Conservation (phyloP, 2,888 invertebrate species). For the Lochmaea capreae region DNA sequence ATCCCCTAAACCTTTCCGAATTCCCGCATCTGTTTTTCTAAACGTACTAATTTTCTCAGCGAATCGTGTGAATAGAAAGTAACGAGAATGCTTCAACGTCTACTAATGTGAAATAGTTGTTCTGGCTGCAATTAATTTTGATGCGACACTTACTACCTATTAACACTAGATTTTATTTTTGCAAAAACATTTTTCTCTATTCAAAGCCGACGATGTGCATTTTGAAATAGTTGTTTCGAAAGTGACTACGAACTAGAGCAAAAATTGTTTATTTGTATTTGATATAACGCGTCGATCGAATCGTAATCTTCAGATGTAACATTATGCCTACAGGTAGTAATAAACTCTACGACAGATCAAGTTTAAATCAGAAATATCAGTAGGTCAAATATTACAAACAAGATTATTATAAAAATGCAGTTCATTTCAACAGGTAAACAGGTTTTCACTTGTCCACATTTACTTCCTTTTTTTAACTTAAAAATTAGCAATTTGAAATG, state of each 20-base stretch:
- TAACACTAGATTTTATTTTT: slow-evolving; percentile 16
- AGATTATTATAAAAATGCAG: slow-evolving; percentile 1
- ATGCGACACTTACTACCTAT: slow-evolving; percentile 27
- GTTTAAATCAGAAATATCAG: slow-evolving; percentile 11
- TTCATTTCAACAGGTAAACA: neutral
- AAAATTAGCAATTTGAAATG: too few species aligned
- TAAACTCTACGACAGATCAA: slow-evolving; percentile 4
- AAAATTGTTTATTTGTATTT: slow-evolving; percentile 1
- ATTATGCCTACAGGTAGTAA: neutral
- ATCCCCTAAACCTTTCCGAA: neutral
- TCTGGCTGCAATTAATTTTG: slow-evolving; percentile 35
- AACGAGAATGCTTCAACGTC: slow-evolving; percentile 8
- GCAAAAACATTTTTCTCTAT: slow-evolving; percentile 15
- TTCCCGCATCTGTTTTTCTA: slow-evolving; percentile 18
- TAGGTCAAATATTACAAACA: slow-evolving; percentile 12
- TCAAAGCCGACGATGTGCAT: neutral
- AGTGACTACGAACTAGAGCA: slow-evolving; percentile 6
- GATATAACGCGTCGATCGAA: neutral
- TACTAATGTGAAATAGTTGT: slow-evolving; percentile 34
- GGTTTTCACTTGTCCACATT: too few species aligned
- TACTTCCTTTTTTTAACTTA: too few species aligned
- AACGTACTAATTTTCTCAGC: slow-evolving; percentile 32
- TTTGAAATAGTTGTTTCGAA: slow-evolving; percentile 14
- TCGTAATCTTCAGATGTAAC: neutral
- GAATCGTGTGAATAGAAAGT: slow-evolving; percentile 37